Evolutionary conservation across 2,797 vertebrate species (phyloP).

Genomic region (Spea hammondii): DNA sequence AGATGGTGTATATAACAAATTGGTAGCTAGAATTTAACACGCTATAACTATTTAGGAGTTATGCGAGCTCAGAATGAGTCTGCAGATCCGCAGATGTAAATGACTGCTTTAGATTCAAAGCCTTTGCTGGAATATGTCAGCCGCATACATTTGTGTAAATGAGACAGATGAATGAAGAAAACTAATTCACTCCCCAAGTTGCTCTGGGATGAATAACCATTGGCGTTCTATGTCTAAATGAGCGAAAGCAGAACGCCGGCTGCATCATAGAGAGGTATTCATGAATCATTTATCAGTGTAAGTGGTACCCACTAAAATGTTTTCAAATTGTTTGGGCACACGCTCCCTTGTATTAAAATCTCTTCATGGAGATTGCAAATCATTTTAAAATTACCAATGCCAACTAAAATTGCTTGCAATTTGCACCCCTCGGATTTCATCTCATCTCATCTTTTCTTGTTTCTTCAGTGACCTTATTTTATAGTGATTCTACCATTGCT

Average conservation of each 20-base stretch:
- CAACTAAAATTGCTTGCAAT: conserved; percentile 55
- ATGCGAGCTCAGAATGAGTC: background rate
- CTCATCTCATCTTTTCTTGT: conserved; percentile 56
- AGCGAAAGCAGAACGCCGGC: conserved; percentile 54
- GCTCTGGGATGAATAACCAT: conserved; percentile 63
- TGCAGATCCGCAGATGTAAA: background rate
- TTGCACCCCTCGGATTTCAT: conserved; percentile 61
- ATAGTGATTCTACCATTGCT: conserved; percentile 46
- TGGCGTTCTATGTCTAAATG: conserved; percentile 59
- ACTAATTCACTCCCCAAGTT: conserved; percentile 64
- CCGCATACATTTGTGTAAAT: conserved; percentile 58
- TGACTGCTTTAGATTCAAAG: conserved; percentile 39
- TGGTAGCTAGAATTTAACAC: background rate
- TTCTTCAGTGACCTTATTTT: conserved; percentile 49
- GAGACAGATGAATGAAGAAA: conserved; percentile 59
- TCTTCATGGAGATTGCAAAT: conserved; percentile 57
- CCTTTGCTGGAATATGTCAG: conserved; percentile 54
- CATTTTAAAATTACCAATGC: conserved; percentile 57
- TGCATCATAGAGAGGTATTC: conserved; percentile 63
- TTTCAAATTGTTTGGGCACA: conserved; percentile 59
- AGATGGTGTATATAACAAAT: background rate
- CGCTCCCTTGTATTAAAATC: conserved; percentile 59
- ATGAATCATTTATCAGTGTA: conserved; percentile 58
- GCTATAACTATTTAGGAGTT: background rate
- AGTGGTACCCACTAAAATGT: conserved; percentile 59